Evolutionary conservation across 2,797 vertebrate species (phyloP).

Genomic region (Sebastes itinus): DNA sequence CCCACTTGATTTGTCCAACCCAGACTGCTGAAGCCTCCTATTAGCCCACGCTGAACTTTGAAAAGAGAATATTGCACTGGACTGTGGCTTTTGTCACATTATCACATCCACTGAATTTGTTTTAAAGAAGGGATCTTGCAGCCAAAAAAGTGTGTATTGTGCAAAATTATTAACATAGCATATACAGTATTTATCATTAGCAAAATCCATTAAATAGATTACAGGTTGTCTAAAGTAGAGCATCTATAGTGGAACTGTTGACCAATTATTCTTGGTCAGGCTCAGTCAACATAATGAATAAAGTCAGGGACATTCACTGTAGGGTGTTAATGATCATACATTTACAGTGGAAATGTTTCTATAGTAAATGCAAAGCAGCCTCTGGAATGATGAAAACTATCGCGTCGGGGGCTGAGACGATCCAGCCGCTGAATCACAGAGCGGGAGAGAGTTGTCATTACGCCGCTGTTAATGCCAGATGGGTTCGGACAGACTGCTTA

Average conservation of each 20-base stretch:
- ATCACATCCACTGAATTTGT: too few relatives aligned
- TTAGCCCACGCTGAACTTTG: too few relatives aligned
- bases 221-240: not conserved
- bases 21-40: too few relatives aligned
- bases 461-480: constrained; percentile 15
- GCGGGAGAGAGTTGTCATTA: constrained; percentile 5
- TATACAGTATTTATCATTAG: too few relatives aligned
- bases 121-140: too few relatives aligned
- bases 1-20: too few relatives aligned
- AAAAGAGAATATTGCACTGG: too few relatives aligned
- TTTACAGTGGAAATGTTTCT: not conserved
- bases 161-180: too few relatives aligned
- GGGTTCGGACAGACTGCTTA: constrained; percentile 22
- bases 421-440: not conserved
- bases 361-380: constrained; percentile 2
- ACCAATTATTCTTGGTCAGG: not conserved
- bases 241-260: not conserved
- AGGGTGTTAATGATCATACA: not conserved
- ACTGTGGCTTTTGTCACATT: too few relatives aligned
- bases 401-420: not conserved
- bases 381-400: not conserved
- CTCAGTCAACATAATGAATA: not conserved
- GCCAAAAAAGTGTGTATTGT: too few relatives aligned
- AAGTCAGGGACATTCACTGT: not conserved
- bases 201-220: too few relatives aligned